phyloP scores from a whole-genome alignment of 2,888 invertebrate genomes.

The Cylloceria caligata region DNA sequence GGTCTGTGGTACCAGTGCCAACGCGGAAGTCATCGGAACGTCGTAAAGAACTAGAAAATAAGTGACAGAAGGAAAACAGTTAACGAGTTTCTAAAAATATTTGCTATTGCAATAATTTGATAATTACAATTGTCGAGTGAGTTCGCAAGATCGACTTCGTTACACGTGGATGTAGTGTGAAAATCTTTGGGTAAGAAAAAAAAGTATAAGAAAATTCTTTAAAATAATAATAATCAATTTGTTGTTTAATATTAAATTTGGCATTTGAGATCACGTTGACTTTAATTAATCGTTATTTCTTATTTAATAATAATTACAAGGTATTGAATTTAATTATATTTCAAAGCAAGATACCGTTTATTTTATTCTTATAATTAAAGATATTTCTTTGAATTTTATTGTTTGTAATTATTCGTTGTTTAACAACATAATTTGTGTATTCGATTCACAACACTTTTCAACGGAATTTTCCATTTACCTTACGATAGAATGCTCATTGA shows the following conservation, averaged over 20 bases:
- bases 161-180: background rate
- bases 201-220: background rate
- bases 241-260: background rate
- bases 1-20: constrained; percentile 55
- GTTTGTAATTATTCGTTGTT: background rate
- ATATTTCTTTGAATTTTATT: background rate
- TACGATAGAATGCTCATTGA: background rate
- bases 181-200: constrained; percentile 53
- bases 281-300: background rate
- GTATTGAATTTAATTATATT: background rate
- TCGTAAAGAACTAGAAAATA: constrained; percentile 39
- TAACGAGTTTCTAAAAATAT: background rate
- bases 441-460: background rate
- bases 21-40: constrained; percentile 54
- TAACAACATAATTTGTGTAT: background rate
- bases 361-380: background rate
- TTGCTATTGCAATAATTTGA: background rate
- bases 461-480: background rate
- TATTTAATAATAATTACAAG: background rate
- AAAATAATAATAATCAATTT: background rate
- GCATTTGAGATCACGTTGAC: background rate
- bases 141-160: background rate
- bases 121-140: constrained; percentile 24
- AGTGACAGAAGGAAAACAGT: constrained; percentile 13
- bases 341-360: background rate